Percentiles rank a stretch among this genome's conserved stretches.
Evolutionary conservation across 2,113 vertebrate genomes (phyloP).

Genomic region (Pseudonaja textilis): DNA sequence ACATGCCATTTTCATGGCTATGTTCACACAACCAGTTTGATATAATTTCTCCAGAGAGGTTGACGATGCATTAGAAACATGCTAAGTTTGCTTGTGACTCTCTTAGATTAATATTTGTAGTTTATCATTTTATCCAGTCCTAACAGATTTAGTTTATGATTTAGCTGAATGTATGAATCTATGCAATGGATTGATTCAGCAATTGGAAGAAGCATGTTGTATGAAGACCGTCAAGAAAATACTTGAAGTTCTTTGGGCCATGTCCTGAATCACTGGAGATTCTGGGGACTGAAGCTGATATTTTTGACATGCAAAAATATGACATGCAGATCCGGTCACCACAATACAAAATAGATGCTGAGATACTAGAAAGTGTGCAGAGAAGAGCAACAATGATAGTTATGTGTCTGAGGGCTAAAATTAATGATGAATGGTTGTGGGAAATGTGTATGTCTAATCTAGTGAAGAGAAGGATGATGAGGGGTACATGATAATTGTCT

Average conservation of each 20-base stretch:
- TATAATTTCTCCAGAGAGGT: too few relatives aligned
- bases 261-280: background rate
- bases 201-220: background rate
- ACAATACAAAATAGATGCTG: too few relatives aligned
- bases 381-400: too few relatives aligned
- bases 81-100: background rate
- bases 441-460: too few relatives aligned
- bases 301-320: background rate
- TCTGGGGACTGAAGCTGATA: background rate
- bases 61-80: background rate
- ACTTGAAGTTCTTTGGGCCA: background rate
- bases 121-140: background rate
- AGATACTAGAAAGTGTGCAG: too few relatives aligned
- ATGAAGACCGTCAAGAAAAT: background rate
- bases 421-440: too few relatives aligned
- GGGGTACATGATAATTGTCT: too few relatives aligned
- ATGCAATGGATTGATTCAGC: background rate
- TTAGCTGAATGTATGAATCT: background rate
- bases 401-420: too few relatives aligned
- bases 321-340: too few relatives aligned
- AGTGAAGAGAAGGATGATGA: too few relatives aligned
- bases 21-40: too few relatives aligned
- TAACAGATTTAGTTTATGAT: background rate
- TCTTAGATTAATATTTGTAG: background rate
- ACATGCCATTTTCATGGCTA: too few relatives aligned